Percentiles rank a stretch among this genome's conserved stretches.
These are phyloP conservation scores for Trididemnum clinides DNA, from an alignment of 23 tunicate species.

Conservation along the genomic window DNA sequence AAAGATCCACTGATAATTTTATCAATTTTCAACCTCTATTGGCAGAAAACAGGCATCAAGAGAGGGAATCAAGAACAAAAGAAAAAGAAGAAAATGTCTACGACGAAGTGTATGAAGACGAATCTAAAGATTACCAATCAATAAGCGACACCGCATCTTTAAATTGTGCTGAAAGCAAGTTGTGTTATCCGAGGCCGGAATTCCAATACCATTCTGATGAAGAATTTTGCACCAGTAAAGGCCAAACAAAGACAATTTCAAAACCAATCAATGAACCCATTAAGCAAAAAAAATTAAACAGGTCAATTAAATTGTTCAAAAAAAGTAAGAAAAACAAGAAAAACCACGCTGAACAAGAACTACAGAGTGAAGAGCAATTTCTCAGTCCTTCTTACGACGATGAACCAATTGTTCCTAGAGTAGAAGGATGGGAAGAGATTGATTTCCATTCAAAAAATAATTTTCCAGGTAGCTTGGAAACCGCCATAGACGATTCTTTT, in stretches of 20 bases:
- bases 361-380: constrained; percentile 36
- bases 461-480: not conserved
- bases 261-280: not conserved
- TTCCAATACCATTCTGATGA: not conserved
- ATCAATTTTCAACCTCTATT: constrained; percentile 41
- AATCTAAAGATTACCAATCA: not conserved
- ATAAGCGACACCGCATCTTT: not conserved
- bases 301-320: constrained; percentile 8
- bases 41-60: constrained; percentile 9
- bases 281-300: constrained; percentile 2
- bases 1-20: constrained; percentile 3
- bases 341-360: not conserved
- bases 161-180: not conserved
- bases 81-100: constrained; percentile 4
- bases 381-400: constrained; percentile 72
- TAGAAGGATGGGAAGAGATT: constrained; percentile 71
- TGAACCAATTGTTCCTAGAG: constrained; percentile 47
- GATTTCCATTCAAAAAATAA: constrained; percentile 17
- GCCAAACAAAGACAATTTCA: not conserved
- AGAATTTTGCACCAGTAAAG: not conserved
- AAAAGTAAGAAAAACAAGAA: constrained; percentile 18
- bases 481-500: not conserved
- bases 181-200: not conserved
- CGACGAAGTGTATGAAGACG: constrained; percentile 26
- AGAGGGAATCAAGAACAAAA: not conserved